Percentiles rank a stretch among this genome's conserved stretches.
Conservation (phyloP, 2,797 vertebrate species). For the Enteromius treurensis region DNA sequence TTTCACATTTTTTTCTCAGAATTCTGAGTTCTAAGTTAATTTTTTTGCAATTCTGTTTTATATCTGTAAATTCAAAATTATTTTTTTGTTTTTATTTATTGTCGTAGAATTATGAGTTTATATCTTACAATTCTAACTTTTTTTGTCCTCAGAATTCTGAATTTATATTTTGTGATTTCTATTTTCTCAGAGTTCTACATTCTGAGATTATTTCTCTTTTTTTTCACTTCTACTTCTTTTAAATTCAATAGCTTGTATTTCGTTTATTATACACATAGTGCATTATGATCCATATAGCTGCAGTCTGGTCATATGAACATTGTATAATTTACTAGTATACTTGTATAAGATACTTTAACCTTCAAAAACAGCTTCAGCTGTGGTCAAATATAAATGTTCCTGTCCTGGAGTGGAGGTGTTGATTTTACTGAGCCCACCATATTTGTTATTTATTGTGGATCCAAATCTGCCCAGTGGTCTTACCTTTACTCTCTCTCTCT, state of each 20-base stretch:
- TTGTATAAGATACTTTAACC: neutral
- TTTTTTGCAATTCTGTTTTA: too few relatives aligned
- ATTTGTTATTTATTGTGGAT: conserved; percentile 52
- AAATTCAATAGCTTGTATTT: neutral
- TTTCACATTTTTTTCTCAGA: too few relatives aligned
- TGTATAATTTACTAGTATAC: neutral
- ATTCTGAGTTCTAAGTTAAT: too few relatives aligned
- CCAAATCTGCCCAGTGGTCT: conserved; percentile 20
- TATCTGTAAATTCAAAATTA: too few relatives aligned
- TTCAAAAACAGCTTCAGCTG: conserved; percentile 15
- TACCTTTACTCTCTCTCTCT: conserved; percentile 22
- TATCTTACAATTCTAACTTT: neutral
- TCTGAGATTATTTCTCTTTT: neutral
- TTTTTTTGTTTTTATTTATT: too few relatives aligned
- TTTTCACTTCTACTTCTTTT: neutral
- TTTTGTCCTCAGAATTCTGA: neutral
- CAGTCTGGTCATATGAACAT: neutral
- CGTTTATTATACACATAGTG: neutral
- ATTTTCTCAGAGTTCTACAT: neutral
- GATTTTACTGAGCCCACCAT: conserved; percentile 71
- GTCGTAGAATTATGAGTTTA: neutral
- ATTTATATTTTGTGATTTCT: neutral
- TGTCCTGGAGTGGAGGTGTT: conserved; percentile 65
- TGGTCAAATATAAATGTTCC: conserved; percentile 53
- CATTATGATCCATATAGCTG: neutral